A percentile compares a stretch with the other conserved stretches of the same genome.
These are phyloP conservation scores for Tanypteryx hageni DNA, from an alignment of 2,888 invertebrate species.

Conservation along the genomic window DNA sequence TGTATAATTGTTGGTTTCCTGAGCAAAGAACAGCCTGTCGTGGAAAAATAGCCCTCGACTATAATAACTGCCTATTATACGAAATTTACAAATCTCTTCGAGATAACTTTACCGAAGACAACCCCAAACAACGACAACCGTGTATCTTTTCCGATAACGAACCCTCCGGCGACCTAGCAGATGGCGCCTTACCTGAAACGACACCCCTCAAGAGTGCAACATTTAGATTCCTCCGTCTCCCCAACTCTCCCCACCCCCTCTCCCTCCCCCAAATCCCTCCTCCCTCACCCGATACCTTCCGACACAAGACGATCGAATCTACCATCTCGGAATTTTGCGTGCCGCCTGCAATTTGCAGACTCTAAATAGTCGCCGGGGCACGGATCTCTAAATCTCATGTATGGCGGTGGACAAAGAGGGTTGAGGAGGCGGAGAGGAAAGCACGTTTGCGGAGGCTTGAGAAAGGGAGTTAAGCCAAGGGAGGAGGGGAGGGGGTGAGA, in stretches of 20 bases:
- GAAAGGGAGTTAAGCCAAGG: not conserved
- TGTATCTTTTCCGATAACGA: too few species aligned
- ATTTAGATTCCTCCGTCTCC: too few species aligned
- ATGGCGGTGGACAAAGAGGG: not conserved
- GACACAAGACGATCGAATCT: not conserved
- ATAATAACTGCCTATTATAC: too few species aligned
- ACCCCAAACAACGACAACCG: too few species aligned
- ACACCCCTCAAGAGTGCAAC: too few species aligned
- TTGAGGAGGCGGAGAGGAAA: not conserved
- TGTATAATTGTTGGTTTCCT: too few species aligned
- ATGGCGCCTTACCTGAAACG: too few species aligned
- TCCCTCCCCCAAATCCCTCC: not conserved
- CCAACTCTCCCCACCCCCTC: not conserved
- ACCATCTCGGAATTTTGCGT: constrained; percentile 27
- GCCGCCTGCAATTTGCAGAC: constrained; percentile 39
- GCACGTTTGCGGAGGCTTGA: not conserved
- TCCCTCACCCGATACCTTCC: not conserved
- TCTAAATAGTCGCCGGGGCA: not conserved
- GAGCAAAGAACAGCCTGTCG: too few species aligned
- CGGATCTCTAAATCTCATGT: constrained; percentile 32
- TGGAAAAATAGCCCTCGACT: too few species aligned
- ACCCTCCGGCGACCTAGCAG: too few species aligned
- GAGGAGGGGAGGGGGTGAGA: not conserved
- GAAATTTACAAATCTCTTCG: too few species aligned
- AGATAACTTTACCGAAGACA: too few species aligned